phyloP scores from a whole-genome alignment of 2,797 vertebrate genomes.

The Sebastes wilsoni region DNA sequence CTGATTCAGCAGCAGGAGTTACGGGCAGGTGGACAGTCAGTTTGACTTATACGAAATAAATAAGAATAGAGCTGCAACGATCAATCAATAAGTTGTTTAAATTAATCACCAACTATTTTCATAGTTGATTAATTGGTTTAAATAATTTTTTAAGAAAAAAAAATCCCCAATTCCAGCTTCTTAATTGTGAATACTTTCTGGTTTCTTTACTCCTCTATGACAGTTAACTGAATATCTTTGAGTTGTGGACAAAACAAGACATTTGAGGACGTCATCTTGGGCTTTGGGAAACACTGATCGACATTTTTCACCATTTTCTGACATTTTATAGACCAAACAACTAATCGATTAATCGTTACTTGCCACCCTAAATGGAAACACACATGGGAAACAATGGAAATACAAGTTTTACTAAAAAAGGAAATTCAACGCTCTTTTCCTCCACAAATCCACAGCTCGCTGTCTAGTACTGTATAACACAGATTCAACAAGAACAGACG shows the following conservation, averaged over 20 bases:
- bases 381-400: background rate
- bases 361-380: background rate
- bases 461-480: background rate
- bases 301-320: too few relatives aligned
- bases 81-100: rapidly evolving
- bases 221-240: too few relatives aligned
- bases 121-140: rapidly evolving
- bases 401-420: background rate
- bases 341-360: too few relatives aligned
- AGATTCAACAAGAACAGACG: constrained; percentile 14
- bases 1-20: background rate
- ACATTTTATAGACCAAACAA: too few relatives aligned
- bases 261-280: too few relatives aligned
- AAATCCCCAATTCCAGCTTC: too few relatives aligned
- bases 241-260: too few relatives aligned
- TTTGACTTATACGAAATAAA: background rate
- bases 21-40: background rate
- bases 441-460: background rate
- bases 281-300: rapidly evolving
- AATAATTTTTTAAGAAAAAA: too few relatives aligned
- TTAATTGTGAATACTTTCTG: rapidly evolving
- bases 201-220: too few relatives aligned
- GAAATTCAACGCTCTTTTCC: background rate
- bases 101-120: too few relatives aligned
- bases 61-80: background rate